Evolutionary conservation across 2,113 vertebrate species (phyloP), one percentile per base, ranked within the genome.

Genomic region (Mesitornis unicolor): DNA sequence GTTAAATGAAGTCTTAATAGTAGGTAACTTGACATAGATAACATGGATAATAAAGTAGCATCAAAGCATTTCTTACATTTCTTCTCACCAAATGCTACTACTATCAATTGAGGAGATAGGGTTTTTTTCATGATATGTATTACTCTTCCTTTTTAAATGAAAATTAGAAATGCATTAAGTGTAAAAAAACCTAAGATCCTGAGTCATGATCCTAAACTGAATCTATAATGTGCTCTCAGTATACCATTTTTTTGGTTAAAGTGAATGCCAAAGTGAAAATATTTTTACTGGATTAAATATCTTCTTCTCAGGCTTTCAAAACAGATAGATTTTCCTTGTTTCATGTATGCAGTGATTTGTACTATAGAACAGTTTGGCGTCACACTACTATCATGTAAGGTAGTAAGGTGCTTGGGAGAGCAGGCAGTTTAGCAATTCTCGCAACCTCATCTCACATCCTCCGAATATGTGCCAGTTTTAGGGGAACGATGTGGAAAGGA

Each of bases 401-500:
- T 8, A 60, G 24, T 20, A 75, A 36, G 31, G 21, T 61, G 10
- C 8, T 18, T 79, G 42, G 7, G 18, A 70, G 16, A 64, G 21
- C 12, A 60, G 12, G 11, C 11, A 40, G 7, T 29, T 73, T n/a
- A 54, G 8, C 22, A 80, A 53, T 90, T 75, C 20, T 90, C 33
- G n/a, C n/a, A n/a, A n/a, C n/a, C n/a, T 8, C 21, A 0, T 43
- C 16, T 71, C 59, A 43, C 7, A n/a, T 3, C 13, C 15, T 56
- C 42, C 45, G 28, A 81, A 74, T 36, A 26, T 4, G 20, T 26
- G 3, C 12, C 8, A 6, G 4, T 7, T n/a, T 79, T 59, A 48
- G 9, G 2, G 11, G 3, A 87, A 4, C 0, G 0, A 11, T 40
- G 12, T 0, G 1, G 19, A 7, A 67, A 91, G 11, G 2, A 54